A percentile compares a stretch with the other conserved stretches of the same genome.
Conservation (phyloP, 2,113 vertebrate genomes). For the Phaetusa simplex region DNA sequence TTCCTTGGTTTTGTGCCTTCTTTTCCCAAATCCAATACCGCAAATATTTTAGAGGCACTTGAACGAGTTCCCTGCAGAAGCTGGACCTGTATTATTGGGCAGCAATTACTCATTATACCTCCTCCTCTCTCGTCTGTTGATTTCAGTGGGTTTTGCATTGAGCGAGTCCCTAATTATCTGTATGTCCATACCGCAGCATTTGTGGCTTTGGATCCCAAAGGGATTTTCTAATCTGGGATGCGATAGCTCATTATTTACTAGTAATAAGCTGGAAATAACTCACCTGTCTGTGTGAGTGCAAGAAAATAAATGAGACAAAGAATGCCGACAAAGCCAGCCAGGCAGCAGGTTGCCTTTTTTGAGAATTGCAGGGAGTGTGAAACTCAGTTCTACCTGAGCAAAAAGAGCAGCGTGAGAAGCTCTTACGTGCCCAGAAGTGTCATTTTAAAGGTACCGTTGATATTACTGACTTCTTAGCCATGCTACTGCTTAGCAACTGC, state of each 20-base stretch:
- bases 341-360: background rate
- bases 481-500: constrained; percentile 39
- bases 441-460: background rate
- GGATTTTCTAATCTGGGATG: background rate
- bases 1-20: background rate
- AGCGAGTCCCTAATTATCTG: background rate
- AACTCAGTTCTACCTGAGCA: background rate
- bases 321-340: background rate
- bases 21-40: background rate
- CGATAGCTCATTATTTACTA: background rate
- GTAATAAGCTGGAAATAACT: background rate
- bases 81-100: background rate
- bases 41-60: background rate
- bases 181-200: background rate
- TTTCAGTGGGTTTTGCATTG: background rate
- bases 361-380: background rate
- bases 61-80: background rate
- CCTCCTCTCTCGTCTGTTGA: background rate
- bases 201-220: background rate
- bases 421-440: background rate
- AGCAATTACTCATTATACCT: background rate
- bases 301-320: background rate
- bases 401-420: background rate
- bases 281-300: background rate
- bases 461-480: background rate